These are phyloP conservation scores for Oscheius myriophilus DNA, from an alignment of 2,888 invertebrate species.

Conservation along the genomic window DNA sequence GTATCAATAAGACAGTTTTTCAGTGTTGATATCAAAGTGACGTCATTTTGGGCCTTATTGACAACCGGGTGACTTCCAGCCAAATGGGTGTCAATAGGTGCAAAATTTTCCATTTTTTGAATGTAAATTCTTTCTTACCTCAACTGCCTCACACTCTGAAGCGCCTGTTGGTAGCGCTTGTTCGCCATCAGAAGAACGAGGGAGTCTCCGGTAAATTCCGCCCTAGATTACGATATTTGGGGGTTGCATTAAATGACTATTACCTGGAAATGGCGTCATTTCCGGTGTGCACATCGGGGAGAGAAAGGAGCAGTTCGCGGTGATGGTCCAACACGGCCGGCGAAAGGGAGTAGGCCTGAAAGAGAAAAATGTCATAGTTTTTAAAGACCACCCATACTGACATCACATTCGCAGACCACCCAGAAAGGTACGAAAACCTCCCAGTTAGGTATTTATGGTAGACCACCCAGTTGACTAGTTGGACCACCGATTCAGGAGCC, in stretches of 20 bases:
- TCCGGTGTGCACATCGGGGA: constrained; percentile 44
- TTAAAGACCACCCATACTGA: too few species aligned
- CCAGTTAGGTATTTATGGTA: too few species aligned
- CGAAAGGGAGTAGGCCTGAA: constrained; percentile 67
- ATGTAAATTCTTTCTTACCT: constrained; percentile 57
- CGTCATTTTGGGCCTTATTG: too few species aligned
- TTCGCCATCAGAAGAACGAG: constrained; percentile 66
- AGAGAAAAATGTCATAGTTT: not conserved
- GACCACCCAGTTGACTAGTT: too few species aligned
- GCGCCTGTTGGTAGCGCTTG: constrained; percentile 64
- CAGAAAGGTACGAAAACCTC: too few species aligned
- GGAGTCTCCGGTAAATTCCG: constrained; percentile 57
- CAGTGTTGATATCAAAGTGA: too few species aligned
- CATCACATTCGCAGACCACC: too few species aligned
- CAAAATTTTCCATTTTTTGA: too few species aligned
- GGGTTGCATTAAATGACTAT: not conserved
- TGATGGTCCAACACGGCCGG: constrained; percentile 69
- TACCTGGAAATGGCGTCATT: constrained; percentile 6
- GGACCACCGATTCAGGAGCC: too few species aligned
- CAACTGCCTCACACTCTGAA: constrained; percentile 59
- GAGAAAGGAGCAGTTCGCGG: constrained; percentile 63
- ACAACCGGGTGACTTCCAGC: not conserved
- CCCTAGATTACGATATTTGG: constrained; percentile 11
- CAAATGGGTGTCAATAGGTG: not conserved
- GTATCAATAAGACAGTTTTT: too few species aligned